phyloP scores from a whole-genome alignment of 2,113 vertebrate species.

The Uria lomvia region DNA sequence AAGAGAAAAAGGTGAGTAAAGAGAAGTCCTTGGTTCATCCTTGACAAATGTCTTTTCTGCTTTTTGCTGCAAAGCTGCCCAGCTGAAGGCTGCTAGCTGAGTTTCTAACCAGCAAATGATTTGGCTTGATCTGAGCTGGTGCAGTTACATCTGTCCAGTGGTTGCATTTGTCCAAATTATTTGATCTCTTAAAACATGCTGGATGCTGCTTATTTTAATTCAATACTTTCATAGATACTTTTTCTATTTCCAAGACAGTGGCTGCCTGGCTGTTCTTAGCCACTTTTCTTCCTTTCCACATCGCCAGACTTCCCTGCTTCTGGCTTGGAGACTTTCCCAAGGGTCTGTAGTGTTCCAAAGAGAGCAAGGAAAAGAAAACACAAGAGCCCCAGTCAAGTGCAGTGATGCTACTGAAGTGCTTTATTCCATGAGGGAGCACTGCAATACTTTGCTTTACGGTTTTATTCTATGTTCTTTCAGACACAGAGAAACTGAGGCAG shows the following conservation, averaged over 20 bases:
- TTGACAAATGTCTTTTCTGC: conserved; percentile 49
- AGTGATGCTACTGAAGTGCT: neutral
- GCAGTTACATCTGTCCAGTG: neutral
- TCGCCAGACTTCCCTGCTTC: neutral
- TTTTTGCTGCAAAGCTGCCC: conserved; percentile 16
- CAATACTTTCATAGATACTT: neutral
- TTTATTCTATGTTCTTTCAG: neutral
- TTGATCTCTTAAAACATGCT: neutral
- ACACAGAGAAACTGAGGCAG: neutral
- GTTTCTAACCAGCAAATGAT: conserved; percentile 62
- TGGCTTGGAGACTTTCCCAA: neutral
- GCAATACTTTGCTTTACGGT: neutral
- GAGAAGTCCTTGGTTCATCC: conserved; percentile 14
- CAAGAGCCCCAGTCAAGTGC: neutral
- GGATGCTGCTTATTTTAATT: neutral
- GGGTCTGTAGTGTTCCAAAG: neutral
- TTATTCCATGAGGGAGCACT: neutral
- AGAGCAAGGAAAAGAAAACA: neutral
- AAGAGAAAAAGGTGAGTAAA: neutral
- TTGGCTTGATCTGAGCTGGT: conserved; percentile 54
- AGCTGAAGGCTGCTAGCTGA: conserved; percentile 55
- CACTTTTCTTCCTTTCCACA: neutral
- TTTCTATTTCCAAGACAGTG: neutral
- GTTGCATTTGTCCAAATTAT: neutral
- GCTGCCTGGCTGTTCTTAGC: neutral